These are phyloP conservation scores for Acheta domesticus DNA, from an alignment of 2,888 invertebrate genomes.

Conservation along the genomic window DNA sequence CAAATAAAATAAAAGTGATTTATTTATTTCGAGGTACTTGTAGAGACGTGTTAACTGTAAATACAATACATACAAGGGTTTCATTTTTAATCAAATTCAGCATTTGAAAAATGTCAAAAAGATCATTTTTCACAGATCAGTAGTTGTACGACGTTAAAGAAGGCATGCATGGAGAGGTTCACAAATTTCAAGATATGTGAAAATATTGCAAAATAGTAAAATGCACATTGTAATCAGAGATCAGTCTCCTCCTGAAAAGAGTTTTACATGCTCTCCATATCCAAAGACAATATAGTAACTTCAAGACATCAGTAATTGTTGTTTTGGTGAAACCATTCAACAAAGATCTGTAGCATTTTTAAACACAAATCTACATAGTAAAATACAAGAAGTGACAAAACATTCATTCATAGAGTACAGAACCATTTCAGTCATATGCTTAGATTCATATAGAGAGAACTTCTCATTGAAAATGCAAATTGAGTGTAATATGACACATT, in stretches of 20 bases:
- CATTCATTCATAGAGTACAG: neutral
- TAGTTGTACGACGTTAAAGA: slow-evolving; percentile 26
- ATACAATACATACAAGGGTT: slow-evolving; percentile 25
- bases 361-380: neutral
- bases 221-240: slow-evolving; percentile 3
- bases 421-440: neutral
- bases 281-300: neutral
- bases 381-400: neutral
- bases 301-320: neutral
- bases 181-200: slow-evolving; percentile 24
- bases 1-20: slow-evolving; percentile 21
- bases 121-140: neutral
- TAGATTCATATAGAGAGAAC: neutral
- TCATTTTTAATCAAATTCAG: too few relatives aligned
- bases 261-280: neutral
- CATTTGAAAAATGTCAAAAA: too few relatives aligned
- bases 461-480: neutral
- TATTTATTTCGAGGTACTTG: slow-evolving; percentile 27
- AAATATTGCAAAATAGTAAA: slow-evolving; percentile 28
- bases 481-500: neutral
- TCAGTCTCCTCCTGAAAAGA: neutral
- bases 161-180: slow-evolving; percentile 26
- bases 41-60: slow-evolving; percentile 24
- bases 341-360: neutral
- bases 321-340: neutral